A percentile compares a stretch with the other conserved stretches of the same genome.
Conservation (phyloP, 2,113 vertebrate species). For the Sebastes fasciatus region DNA sequence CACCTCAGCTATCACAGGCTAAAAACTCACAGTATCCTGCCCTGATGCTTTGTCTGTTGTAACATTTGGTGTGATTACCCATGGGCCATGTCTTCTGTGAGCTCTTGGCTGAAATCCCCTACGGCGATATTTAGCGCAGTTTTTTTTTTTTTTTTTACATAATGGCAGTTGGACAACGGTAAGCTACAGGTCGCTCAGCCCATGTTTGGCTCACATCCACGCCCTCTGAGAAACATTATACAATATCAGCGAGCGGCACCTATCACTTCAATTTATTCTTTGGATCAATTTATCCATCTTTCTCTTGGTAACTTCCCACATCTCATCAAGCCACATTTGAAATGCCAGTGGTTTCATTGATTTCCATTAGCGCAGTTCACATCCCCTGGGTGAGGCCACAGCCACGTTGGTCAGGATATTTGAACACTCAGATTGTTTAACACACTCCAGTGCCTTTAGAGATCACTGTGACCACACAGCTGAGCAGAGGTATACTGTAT, state of each 20-base stretch:
- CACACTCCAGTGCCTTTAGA: constrained; percentile 49
- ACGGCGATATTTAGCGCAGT: constrained; percentile 21
- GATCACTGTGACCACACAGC: constrained; percentile 33
- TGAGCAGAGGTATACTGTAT: not conserved
- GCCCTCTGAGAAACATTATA: constrained; percentile 9
- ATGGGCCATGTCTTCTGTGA: constrained; percentile 15
- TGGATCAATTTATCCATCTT: constrained; percentile 69
- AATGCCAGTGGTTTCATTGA: constrained; percentile 81
- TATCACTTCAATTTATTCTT: constrained; percentile 55
- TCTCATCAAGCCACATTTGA: constrained; percentile 79
- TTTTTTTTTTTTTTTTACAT: constrained; percentile 12
- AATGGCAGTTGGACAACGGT: constrained; percentile 7
- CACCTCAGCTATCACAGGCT: constrained; percentile 56
- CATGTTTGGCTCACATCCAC: constrained; percentile 14
- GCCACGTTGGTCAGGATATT: constrained; percentile 52
- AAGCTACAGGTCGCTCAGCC: constrained; percentile 32
- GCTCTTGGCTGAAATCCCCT: constrained; percentile 16
- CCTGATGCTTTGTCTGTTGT: constrained; percentile 38
- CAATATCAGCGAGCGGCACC: constrained; percentile 6
- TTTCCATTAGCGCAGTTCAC: constrained; percentile 77
- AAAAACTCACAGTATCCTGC: constrained; percentile 52
- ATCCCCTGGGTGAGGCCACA: constrained; percentile 54
- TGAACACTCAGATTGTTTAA: constrained; percentile 60
- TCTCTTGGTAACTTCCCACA: constrained; percentile 69
- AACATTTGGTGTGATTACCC: constrained; percentile 47